phyloP scores from a whole-genome alignment of 2,797 vertebrate genomes.

The Tokudaia tokunoshimensis region DNA sequence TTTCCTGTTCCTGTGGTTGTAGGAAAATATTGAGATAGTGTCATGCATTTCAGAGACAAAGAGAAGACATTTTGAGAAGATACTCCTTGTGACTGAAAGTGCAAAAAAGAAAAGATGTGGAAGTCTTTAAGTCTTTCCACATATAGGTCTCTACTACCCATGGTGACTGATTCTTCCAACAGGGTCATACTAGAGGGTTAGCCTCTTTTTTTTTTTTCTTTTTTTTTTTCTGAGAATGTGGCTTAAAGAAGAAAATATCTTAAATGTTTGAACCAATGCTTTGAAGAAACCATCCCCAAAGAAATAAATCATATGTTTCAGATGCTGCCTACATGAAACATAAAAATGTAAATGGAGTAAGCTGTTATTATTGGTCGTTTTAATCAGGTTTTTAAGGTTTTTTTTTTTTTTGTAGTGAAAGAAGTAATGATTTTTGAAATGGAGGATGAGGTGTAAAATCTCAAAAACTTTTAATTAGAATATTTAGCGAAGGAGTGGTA shows the following conservation, averaged over 20 bases:
- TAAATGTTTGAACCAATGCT: not conserved
- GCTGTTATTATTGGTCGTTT: not conserved
- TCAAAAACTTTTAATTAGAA: not conserved
- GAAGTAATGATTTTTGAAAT: not conserved
- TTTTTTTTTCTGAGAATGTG: not conserved
- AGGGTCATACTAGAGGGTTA: accelerated
- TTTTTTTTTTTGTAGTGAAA: not conserved
- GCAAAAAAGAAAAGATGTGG: not conserved
- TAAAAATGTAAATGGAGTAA: slow-evolving; percentile 17
- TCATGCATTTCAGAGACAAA: not conserved
- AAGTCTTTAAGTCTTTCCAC: not conserved
- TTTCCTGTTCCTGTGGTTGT: not conserved
- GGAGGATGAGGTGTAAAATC: not conserved
- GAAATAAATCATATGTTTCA: not conserved
- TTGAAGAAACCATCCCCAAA: not conserved
- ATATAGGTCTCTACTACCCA: not conserved
- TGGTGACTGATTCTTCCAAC: not conserved
- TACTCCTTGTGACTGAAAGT: not conserved
- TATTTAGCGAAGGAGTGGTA: not conserved
- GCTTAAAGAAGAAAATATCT: not conserved
- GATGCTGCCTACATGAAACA: not conserved
- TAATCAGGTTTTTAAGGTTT: not conserved
- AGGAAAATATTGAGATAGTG: not conserved
- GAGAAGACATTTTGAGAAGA: slow-evolving; percentile 18
- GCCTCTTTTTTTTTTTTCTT: too few species aligned